Base-by-base conservation (phyloP, 2,797 vertebrate species). In the Craterocephalus amniculus region DNA sequence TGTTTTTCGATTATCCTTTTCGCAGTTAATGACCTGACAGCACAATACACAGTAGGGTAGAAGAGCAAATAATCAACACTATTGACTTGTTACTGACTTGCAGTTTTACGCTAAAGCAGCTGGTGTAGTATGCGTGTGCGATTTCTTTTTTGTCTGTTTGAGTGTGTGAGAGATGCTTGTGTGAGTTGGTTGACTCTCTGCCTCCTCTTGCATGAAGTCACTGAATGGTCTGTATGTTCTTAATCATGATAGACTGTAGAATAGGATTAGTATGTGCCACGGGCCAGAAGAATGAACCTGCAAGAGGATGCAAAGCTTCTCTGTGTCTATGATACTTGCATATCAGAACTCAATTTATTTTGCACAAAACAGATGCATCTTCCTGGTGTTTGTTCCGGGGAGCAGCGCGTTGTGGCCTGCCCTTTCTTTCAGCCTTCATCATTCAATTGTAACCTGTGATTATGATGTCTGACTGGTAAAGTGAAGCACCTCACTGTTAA, bases 201-300 rank as follows among this genome's bases (percentile, higher is more conserved):
- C 82, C 81, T 85, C 87, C 85, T 89, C 84, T 83, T 89, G 89
- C 90, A 89, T 89, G 81, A 89, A 86, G 75, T 83, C 87, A 87
- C 63, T 70, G 81, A 77, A 70, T 67, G 84, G 83, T 83, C 83
- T 89, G 83, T 60, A 76, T 72, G 62, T 80, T 82, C 81, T 88
- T 79, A 43, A 29, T 86, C 74, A 74, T 76, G 76, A 83, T 82
- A 48, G 87, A 76, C 75, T 55, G 68, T 79, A 72, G 77, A 83
- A 72, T 76, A 78, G 69, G 65, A 83, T 88, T 83, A 79, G 74
- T 67, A 49, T 74, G 60, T 77, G 77, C 65, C 79, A 81, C 80
- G 80, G 82, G 79, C 80, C 89, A 83, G 80, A 79, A 67, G n/a
- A 83, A 72, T 80, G 75, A 87, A 83, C 85, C 81, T 87, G 85